These are phyloP conservation scores for Pyxicephalus adspersus DNA, from an alignment of 2,113 vertebrate genomes.

Conservation along the genomic window DNA sequence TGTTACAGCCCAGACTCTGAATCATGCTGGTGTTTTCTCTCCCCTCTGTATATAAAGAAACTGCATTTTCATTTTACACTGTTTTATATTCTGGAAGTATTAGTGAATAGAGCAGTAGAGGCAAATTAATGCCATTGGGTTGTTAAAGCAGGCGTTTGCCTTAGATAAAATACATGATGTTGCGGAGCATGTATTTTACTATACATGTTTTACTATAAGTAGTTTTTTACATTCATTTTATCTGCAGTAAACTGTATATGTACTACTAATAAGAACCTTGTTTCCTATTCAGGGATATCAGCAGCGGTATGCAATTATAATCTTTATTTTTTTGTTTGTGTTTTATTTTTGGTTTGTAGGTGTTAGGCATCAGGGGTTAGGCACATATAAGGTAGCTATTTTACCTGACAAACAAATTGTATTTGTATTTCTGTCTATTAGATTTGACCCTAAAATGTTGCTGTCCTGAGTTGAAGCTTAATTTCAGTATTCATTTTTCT, in stretches of 20 bases:
- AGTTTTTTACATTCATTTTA: background rate
- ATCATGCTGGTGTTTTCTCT: background rate
- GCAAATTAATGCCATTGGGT: conserved; percentile 1
- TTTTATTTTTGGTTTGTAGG: no score
- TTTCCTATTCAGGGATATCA: background rate
- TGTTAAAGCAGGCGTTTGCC: background rate
- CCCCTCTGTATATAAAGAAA: conserved; percentile 2
- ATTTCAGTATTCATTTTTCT: no score
- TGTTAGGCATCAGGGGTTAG: no score
- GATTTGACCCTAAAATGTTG: no score
- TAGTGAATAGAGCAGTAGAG: background rate
- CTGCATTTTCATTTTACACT: background rate
- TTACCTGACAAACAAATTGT: no score
- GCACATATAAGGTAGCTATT: no score
- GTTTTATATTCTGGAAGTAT: conserved; percentile 23
- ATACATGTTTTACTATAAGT: background rate
- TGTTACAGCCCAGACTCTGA: background rate
- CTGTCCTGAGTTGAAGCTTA: no score
- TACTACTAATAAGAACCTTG: background rate
- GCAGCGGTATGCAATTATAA: background rate
- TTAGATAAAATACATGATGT: background rate
- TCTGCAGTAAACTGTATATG: background rate
- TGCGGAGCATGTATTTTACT: background rate
- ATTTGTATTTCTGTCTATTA: no score
- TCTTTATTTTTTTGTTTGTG: background rate